A percentile compares a stretch with the other conserved stretches of the same genome.
phyloP scores from a whole-genome alignment of 2,888 invertebrate species.

The Saturnia japonica region DNA sequence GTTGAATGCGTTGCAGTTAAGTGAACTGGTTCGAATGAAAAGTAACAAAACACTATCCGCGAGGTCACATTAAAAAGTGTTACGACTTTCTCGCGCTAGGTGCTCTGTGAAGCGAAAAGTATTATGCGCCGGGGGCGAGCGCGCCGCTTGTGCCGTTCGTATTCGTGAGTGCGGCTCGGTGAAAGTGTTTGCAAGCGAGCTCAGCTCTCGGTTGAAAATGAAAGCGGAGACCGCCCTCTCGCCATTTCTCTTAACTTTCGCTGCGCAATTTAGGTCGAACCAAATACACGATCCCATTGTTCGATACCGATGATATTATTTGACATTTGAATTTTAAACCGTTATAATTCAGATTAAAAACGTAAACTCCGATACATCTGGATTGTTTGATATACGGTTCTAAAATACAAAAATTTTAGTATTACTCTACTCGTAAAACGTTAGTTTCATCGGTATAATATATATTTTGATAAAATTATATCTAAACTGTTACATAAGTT shows the following conservation, averaged over 20 bases:
- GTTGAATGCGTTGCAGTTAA: slow-evolving; percentile 56
- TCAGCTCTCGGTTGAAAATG: slow-evolving; percentile 76
- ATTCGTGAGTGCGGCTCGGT: slow-evolving; percentile 67
- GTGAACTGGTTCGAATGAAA: slow-evolving; percentile 74
- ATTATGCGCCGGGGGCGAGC: slow-evolving; percentile 61
- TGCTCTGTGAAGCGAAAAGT: slow-evolving; percentile 60
- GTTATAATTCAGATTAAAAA: neutral
- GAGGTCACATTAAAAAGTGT: slow-evolving; percentile 81
- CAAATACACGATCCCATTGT: slow-evolving; percentile 75
- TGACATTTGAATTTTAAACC: neutral
- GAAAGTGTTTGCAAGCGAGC: slow-evolving; percentile 77
- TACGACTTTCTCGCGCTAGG: slow-evolving; percentile 79
- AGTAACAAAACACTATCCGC: slow-evolving; percentile 76
- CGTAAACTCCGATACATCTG: neutral
- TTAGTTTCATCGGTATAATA: neutral
- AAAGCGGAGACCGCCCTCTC: slow-evolving; percentile 81
- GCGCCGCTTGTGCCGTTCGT: slow-evolving; percentile 67
- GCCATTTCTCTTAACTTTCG: slow-evolving; percentile 82
- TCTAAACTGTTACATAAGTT: neutral
- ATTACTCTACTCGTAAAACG: neutral
- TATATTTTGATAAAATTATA: neutral
- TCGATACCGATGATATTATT: slow-evolving; percentile 41
- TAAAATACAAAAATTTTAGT: neutral
- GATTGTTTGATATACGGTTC: neutral
- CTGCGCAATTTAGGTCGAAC: slow-evolving; percentile 75